Percentiles rank a stretch among this genome's conserved stretches.
These are phyloP conservation scores for Cistogaster globosa DNA, from an alignment of 2,888 invertebrate species.

Conservation along the genomic window DNA sequence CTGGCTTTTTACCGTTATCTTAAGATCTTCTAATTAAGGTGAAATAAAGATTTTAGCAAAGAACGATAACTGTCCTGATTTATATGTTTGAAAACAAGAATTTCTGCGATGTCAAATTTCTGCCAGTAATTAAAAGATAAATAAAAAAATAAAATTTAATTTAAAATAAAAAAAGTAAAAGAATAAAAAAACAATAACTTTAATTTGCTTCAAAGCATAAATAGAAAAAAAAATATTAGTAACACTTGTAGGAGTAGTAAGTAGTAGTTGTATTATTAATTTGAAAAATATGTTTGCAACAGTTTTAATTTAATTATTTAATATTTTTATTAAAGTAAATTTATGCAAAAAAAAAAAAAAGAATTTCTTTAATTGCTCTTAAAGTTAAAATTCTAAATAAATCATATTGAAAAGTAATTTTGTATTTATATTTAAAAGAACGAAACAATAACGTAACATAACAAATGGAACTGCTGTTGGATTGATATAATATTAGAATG, in stretches of 20 bases:
- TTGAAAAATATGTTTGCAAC: conserved; percentile 77
- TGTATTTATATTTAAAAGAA: conserved; percentile 20
- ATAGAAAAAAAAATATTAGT: conserved; percentile 29
- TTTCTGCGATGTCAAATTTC: background rate
- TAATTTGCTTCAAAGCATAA: conserved; percentile 72
- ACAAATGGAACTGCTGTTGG: conserved; percentile 52
- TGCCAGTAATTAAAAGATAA: background rate
- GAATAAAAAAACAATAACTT: conserved; percentile 31
- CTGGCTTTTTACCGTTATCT: too few relatives aligned
- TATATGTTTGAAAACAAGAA: background rate
- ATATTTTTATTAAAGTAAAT: conserved; percentile 43
- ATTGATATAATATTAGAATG: conserved; percentile 41
- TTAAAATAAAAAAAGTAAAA: conserved; percentile 44
- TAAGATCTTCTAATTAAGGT: too few relatives aligned
- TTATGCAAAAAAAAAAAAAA: conserved; percentile 70
- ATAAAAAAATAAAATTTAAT: conserved; percentile 53
- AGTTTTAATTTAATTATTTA: conserved; percentile 71
- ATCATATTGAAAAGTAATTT: background rate
- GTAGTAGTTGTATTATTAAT: conserved; percentile 73
- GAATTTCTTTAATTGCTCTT: conserved; percentile 35
- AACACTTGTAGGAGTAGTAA: conserved; percentile 65
- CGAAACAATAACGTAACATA: conserved; percentile 57
- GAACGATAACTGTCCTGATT: background rate
- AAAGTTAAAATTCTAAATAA: conserved; percentile 32
- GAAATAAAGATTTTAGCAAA: too few relatives aligned